These are phyloP conservation scores for Aporrectodea caliginosa DNA, from an alignment of 1,140 invertebrate genomes.

Conservation along the genomic window DNA sequence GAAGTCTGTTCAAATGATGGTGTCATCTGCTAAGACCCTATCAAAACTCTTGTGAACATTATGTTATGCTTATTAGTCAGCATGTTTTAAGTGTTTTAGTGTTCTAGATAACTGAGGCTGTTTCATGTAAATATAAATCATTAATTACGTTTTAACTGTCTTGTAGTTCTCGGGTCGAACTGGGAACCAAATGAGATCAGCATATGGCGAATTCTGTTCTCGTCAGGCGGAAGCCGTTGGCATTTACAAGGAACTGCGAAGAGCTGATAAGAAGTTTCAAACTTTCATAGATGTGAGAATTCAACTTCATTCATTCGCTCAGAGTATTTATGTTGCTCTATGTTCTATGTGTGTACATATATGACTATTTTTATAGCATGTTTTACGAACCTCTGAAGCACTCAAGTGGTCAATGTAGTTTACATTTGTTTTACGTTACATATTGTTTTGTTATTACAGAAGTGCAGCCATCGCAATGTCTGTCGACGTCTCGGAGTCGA, in stretches of 20 bases:
- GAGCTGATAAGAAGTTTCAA: constrained; percentile 70
- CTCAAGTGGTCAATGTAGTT: no score
- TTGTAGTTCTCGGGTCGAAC: constrained; percentile 51
- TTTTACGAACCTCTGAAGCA: no score
- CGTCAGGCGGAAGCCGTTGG: constrained; percentile 65
- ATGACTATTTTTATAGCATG: no score
- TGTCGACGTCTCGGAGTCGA: constrained; percentile 90
- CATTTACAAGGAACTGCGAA: constrained; percentile 59
- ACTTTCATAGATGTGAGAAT: constrained; percentile 67
- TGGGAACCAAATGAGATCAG: constrained; percentile 48
- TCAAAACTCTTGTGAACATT: not conserved
- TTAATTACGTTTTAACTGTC: no score
- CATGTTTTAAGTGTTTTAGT: not conserved
- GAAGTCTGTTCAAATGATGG: not conserved
- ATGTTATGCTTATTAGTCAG: not conserved
- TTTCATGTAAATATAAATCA: no score
- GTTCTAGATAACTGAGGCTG: no score
- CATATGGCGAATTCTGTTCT: constrained; percentile 86
- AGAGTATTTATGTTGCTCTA: no score
- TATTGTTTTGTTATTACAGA: constrained; percentile 58
- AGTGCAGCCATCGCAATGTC: constrained; percentile 73
- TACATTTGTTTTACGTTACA: no score
- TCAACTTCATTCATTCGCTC: no score
- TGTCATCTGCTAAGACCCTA: not conserved
- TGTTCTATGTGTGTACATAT: no score